A percentile compares a stretch with the other conserved stretches of the same genome.
Evolutionary conservation across 2,888 invertebrate species (phyloP).

Genomic region (Hypsopygia costalis): DNA sequence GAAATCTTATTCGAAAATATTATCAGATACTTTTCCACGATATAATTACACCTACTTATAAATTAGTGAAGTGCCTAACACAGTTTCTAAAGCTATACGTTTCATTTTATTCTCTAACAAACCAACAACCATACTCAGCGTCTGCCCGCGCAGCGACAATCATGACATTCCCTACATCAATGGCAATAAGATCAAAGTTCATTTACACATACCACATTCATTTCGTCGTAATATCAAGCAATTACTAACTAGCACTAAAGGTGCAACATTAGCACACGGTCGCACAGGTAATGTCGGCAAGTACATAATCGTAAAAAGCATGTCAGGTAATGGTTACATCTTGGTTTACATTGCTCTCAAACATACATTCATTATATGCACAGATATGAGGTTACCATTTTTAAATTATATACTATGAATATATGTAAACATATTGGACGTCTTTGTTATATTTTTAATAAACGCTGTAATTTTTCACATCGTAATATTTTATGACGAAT

Average conservation of each 20-base stretch:
- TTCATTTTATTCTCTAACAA: conserved; percentile 1
- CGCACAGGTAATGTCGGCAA: conserved; percentile 20
- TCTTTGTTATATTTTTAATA: too few relatives aligned
- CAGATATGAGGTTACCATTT: conserved; percentile 15
- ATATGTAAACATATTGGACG: too few relatives aligned
- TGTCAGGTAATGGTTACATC: conserved; percentile 11
- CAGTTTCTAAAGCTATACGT: conserved; percentile 5
- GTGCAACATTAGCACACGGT: conserved; percentile 20
- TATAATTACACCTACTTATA: conserved; percentile 2
- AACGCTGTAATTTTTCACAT: too few relatives aligned
- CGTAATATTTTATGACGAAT: too few relatives aligned
- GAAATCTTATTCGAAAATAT: neutral
- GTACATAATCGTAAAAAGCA: neutral
- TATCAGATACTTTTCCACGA: neutral
- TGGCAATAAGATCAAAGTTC: neutral
- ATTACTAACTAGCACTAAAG: conserved; percentile 17
- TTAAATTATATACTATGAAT: neutral
- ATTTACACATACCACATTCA: neutral
- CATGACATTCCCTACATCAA: neutral
- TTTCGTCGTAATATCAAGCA: conserved; percentile 20
- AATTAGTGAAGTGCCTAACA: conserved; percentile 4
- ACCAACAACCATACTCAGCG: conserved; percentile 9
- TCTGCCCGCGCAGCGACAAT: neutral
- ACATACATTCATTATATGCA: conserved; percentile 29
- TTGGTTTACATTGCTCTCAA: conserved; percentile 26